A percentile compares a stretch with the other conserved stretches of the same genome.
These are phyloP conservation scores for Mormyrus proboscirostris DNA, from an alignment of 2,797 vertebrate genomes.

Conservation along the genomic window DNA sequence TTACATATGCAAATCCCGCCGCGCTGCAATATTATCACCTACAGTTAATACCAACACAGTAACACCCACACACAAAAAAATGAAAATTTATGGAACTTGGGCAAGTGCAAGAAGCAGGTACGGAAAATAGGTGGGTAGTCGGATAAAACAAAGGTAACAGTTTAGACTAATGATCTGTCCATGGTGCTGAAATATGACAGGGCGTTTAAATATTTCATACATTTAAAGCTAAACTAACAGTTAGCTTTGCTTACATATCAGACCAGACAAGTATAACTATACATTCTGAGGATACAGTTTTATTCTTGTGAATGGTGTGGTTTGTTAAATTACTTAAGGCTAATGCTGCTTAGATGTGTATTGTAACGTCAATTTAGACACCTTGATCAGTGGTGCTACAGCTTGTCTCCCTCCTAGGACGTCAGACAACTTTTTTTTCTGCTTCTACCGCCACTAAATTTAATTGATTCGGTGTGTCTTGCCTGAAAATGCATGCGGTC, in stretches of 20 bases:
- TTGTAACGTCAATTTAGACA: background rate
- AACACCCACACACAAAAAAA: background rate
- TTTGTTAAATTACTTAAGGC: background rate
- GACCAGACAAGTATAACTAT: background rate
- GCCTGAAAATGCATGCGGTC: background rate
- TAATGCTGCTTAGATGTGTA: background rate
- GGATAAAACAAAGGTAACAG: background rate
- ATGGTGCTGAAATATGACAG: slow-evolving; percentile 46
- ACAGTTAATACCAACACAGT: background rate
- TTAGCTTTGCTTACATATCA: background rate
- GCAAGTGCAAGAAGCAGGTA: background rate
- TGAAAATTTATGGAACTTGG: background rate
- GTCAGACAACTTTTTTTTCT: background rate
- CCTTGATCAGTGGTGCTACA: background rate
- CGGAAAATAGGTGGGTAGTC: background rate
- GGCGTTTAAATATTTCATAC: background rate
- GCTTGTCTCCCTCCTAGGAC: background rate
- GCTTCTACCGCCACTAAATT: background rate
- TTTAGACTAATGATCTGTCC: slow-evolving; percentile 40
- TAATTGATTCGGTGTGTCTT: background rate
- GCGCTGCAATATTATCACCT: background rate
- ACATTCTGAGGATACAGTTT: background rate
- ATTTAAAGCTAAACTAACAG: background rate
- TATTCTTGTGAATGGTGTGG: background rate
- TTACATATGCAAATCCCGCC: background rate